Evolutionary conservation across 2,888 invertebrate species (phyloP), one percentile per base, ranked within the genome.

Genomic region (Hecatera dysodea): DNA sequence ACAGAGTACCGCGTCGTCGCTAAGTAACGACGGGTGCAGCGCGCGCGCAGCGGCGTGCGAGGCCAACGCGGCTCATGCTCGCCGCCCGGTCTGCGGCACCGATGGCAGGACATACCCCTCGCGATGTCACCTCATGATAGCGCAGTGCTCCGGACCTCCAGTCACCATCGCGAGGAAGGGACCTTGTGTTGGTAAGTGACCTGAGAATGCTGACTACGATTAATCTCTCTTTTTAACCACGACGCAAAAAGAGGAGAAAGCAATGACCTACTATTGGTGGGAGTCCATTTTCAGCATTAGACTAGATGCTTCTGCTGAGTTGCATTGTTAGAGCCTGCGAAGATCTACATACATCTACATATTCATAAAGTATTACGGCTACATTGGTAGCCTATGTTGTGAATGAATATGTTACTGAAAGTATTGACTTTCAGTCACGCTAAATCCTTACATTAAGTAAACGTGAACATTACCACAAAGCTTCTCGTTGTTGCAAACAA

Each of bases 71-170:
- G 89, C 89, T 9, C 89, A 81, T 55, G 77, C 91, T 59, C 92
- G 93, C 67, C 92, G 96, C 50, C 96, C 97, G 0, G 97, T 98
- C 55, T 98, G 98, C 90, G 98, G 98, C 55, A 97, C 97, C 36
- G 98, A 99, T 90, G 98, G 98, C 22, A 96, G 97, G 80, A 98
- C 98, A 36, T 99, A 99, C 94, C 96, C 97, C 55, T 97, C 97
- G 76, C 96, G 97, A 79, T 99, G 99, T 90, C 97, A 98, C 82
- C 96, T 99, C 80, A 96, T 98, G 87, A 96, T 97, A 82, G 97
- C 97, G 36, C 97, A 98, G 89, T 99, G 99, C 90, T 96, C 97
- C 81, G 97, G 97, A n/a, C 96, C 96, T 86, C 97, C 97, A 70
- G 96, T 98, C 59, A 97, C 97, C 67, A 94, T 98, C 69, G 97